A percentile compares a stretch with the other conserved stretches of the same genome.
These are phyloP conservation scores for Ceratosolen solmsi DNA, from an alignment of 1,140 invertebrate species.

Conservation along the genomic window DNA sequence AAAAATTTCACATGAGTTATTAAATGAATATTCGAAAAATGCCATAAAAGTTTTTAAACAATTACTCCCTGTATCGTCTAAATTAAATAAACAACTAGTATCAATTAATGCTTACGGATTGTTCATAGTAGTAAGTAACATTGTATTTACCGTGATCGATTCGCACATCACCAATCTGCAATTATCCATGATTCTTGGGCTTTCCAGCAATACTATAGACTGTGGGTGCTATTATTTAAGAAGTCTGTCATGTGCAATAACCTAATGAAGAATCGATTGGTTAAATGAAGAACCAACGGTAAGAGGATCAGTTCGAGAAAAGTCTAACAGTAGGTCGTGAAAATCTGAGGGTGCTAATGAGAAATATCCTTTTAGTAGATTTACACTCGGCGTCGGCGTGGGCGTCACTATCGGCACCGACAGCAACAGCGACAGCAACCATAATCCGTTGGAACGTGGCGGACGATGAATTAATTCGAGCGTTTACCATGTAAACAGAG, in stretches of 20 bases:
- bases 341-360: background rate
- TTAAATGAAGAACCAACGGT: background rate
- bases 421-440: background rate
- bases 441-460: slow-evolving; percentile 47
- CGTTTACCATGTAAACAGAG: slow-evolving; percentile 62
- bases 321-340: background rate
- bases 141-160: background rate
- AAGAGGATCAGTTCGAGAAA: background rate
- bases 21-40: background rate
- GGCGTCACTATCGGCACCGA: too few species aligned
- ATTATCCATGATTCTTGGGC: too few species aligned
- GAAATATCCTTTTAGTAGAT: slow-evolving; percentile 38
- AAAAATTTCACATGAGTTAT: background rate
- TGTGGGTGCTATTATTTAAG: too few species aligned
- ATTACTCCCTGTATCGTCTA: background rate
- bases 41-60: background rate
- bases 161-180: too few species aligned
- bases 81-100: too few species aligned
- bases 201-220: too few species aligned
- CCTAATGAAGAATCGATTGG: background rate
- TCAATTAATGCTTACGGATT: background rate
- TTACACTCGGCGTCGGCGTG: background rate
- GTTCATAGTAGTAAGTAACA: background rate
- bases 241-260: too few species aligned
- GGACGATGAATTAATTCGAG: slow-evolving; percentile 59